Percentiles rank a stretch among this genome's conserved stretches.
phyloP scores from a whole-genome alignment of 2,888 invertebrate genomes.

The Drosophila anceps region DNA sequence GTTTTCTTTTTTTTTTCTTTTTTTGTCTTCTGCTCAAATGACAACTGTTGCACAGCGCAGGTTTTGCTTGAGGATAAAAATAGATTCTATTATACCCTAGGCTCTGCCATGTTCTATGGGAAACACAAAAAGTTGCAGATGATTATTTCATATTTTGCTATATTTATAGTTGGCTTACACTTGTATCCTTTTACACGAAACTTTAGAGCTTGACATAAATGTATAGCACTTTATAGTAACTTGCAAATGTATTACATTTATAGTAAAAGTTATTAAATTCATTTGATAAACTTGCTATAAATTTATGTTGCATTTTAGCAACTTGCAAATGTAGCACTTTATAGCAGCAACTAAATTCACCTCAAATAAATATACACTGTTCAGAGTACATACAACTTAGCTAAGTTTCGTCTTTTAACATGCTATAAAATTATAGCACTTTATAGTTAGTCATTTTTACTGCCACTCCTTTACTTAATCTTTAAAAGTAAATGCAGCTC shows the following conservation, averaged over 20 bases:
- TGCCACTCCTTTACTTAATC: too few relatives aligned
- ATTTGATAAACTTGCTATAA: neutral
- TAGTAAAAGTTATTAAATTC: neutral
- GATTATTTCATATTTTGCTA: neutral
- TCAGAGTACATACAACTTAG: fast-evolving
- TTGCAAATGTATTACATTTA: neutral
- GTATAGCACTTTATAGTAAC: neutral
- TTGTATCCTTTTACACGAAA: neutral
- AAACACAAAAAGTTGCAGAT: neutral
- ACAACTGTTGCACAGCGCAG: constrained; percentile 68
- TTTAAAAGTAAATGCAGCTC: neutral
- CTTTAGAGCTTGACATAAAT: neutral
- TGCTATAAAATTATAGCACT: neutral
- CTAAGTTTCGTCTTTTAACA: neutral
- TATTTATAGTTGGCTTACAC: neutral
- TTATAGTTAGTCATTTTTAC: neutral
- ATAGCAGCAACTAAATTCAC: neutral
- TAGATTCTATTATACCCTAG: constrained; percentile 9
- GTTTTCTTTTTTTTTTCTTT: too few relatives aligned
- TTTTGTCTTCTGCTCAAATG: constrained; percentile 28
- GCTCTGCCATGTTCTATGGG: neutral
- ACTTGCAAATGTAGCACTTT: too few relatives aligned
- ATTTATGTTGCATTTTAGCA: too few relatives aligned
- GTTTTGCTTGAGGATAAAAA: constrained; percentile 4
- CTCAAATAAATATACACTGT: neutral